Evolutionary conservation across 64 coral and sea anemone species (phyloP), one percentile per base, ranked within the genome.

Genomic region (Anthopleura sola): DNA sequence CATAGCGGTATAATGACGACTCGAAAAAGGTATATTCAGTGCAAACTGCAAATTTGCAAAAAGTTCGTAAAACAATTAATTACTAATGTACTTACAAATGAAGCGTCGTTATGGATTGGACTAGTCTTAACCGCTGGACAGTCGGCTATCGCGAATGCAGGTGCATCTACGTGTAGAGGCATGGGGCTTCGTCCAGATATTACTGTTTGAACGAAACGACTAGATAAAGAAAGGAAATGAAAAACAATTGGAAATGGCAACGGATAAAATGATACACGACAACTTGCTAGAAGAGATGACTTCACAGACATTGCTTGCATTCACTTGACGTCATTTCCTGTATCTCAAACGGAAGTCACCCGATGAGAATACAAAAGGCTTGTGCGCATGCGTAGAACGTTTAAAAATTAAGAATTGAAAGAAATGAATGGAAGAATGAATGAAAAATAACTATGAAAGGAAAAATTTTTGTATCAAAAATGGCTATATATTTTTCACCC

Each of bases 181-280:
- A 85, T 38, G 13, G 88, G 84, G 31, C 78, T 91, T 32, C 77
- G 80, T 53, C 89, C 84, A 47, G 60, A 46, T 0, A 91, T 82
- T 49, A 91, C 53, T 7, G 64, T 83, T 40, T 91, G 89, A 36
- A 91, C 14, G 80, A 91, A 91, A 51, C 89, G 89, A 34, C 89
- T 91, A 51, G n/a, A 18, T 50, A 71, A 71, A 71, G 12, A 32
- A 32, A 32, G n/a, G 13, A 33, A 13, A 32, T 14, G 14, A 66
- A 71, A 14, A 7, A 69, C n/a, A 71, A n/a, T n/a, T 71, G 10
- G 13, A 32, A 1, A 34, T 15, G 0, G n/a, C 14, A 71, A 44
- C 40, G 40, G 40, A 44, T 44, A 44, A 44, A 44, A 44, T 44
- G 4, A 44, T 44, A 44, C 40, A 1, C 40, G n/a, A n/a, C n/a